Evolutionary conservation across 2,113 vertebrate species (phyloP).

Genomic region (Crotalus helleri): DNA sequence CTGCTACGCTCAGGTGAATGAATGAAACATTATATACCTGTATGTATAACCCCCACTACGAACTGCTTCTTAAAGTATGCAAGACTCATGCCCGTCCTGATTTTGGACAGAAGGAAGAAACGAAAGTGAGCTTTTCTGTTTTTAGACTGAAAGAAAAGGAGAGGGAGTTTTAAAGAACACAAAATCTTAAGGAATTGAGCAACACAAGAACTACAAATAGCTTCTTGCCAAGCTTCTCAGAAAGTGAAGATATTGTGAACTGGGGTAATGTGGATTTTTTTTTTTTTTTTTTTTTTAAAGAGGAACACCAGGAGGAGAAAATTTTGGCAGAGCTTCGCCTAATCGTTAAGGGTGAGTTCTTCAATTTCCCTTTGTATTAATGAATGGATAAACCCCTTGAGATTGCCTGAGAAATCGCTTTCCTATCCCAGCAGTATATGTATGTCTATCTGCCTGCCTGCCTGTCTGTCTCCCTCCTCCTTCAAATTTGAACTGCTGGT

Average conservation of each 20-base stretch:
- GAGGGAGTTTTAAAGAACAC: neutral
- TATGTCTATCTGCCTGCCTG: neutral
- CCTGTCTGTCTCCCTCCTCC: neutral
- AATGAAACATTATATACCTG: neutral
- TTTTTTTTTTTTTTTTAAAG: neutral
- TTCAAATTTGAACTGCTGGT: neutral
- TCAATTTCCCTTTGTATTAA: neutral
- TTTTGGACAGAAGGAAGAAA: neutral
- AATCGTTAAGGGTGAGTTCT: constrained; percentile 11
- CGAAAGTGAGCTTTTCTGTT: neutral
- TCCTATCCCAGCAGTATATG: neutral
- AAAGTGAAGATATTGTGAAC: constrained; percentile 9
- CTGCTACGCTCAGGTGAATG: neutral
- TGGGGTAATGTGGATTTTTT: constrained; percentile 1
- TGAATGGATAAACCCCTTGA: neutral
- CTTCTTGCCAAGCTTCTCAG: neutral
- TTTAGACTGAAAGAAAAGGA: neutral
- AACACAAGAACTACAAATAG: neutral
- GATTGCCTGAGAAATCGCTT: neutral
- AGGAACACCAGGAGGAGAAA: neutral
- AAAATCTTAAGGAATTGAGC: neutral
- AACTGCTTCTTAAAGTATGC: constrained; percentile 12
- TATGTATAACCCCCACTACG: neutral
- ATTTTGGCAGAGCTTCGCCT: constrained; percentile 8
- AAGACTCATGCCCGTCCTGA: neutral